These are phyloP conservation scores for Zaprionus camerounensis DNA, from an alignment of 1,140 invertebrate genomes.

Conservation along the genomic window DNA sequence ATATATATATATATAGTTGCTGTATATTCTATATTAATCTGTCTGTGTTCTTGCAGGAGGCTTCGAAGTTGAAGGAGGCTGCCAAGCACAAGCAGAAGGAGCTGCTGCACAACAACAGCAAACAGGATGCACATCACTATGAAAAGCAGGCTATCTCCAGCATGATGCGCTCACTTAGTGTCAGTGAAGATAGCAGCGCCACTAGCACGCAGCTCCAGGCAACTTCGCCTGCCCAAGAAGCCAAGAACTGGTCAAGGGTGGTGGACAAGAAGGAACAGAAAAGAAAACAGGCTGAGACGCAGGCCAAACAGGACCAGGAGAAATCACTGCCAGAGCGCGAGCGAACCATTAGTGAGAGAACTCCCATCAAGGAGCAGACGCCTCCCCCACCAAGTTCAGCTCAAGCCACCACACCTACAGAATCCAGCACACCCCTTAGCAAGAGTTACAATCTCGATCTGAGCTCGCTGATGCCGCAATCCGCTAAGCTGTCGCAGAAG, in stretches of 20 bases:
- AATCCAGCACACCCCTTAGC: constrained; percentile 44
- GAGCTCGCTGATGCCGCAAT: constrained; percentile 69
- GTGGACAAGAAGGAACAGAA: constrained; percentile 79
- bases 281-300: constrained; percentile 69
- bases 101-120: constrained; percentile 39
- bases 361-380: constrained; percentile 46
- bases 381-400: constrained; percentile 36
- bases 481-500: constrained; percentile 86
- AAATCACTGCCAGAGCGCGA: constrained; percentile 43
- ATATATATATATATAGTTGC: not conserved
- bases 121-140: constrained; percentile 67
- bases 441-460: constrained; percentile 76
- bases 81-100: constrained; percentile 69
- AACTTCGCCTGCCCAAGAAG: constrained; percentile 37
- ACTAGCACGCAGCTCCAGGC: constrained; percentile 18
- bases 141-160: constrained; percentile 76
- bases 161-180: constrained; percentile 74
- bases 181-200: constrained; percentile 35
- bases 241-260: constrained; percentile 72
- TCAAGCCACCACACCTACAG: constrained; percentile 22
- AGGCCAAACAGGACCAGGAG: constrained; percentile 79
- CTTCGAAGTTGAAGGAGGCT: constrained; percentile 35
- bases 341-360: constrained; percentile 16
- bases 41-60: constrained; percentile 26
- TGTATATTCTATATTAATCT: not conserved